phyloP scores from a whole-genome alignment of 2,888 invertebrate species.

The Dasypogon diadema region DNA sequence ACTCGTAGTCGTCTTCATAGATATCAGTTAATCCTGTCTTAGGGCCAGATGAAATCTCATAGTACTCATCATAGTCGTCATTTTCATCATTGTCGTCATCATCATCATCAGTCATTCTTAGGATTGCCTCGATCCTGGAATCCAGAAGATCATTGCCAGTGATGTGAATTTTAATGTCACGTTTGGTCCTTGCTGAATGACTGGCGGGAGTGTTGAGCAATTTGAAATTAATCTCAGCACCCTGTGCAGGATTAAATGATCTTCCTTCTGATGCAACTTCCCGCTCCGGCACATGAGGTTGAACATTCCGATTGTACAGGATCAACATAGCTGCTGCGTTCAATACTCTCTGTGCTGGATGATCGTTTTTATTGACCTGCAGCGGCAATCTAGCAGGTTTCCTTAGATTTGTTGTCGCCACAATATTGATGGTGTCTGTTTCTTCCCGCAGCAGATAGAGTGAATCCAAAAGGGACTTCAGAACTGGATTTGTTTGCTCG shows the following conservation, averaged over 20 bases:
- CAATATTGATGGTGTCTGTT: slow-evolving; percentile 16
- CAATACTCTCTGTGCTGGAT: slow-evolving; percentile 54
- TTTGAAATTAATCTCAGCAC: slow-evolving; percentile 16
- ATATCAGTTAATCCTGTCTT: not conserved
- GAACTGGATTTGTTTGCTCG: slow-evolving; percentile 53
- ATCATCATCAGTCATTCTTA: slow-evolving; percentile 18
- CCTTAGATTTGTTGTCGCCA: slow-evolving; percentile 20
- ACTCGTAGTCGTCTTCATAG: slow-evolving; percentile 29
- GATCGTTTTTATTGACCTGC: slow-evolving; percentile 48
- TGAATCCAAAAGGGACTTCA: slow-evolving; percentile 53
- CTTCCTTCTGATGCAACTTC: too few relatives aligned
- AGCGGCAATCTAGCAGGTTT: slow-evolving; percentile 27
- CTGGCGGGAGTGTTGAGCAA: slow-evolving; percentile 32
- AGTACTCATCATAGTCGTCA: slow-evolving; percentile 7
- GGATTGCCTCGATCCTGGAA: slow-evolving; percentile 4
- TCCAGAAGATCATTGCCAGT: not conserved
- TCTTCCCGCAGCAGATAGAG: slow-evolving; percentile 11
- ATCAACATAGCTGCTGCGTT: slow-evolving; percentile 55
- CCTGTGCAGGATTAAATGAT: not conserved
- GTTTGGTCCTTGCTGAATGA: slow-evolving; percentile 12
- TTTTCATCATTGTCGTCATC: not conserved
- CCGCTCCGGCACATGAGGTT: not conserved
- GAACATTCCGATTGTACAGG: slow-evolving; percentile 13
- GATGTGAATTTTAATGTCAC: slow-evolving; percentile 19
- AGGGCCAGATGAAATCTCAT: not conserved